Evolutionary conservation across 1,140 invertebrate genomes (phyloP).

Genomic region (Propsilocerus akamusi): DNA sequence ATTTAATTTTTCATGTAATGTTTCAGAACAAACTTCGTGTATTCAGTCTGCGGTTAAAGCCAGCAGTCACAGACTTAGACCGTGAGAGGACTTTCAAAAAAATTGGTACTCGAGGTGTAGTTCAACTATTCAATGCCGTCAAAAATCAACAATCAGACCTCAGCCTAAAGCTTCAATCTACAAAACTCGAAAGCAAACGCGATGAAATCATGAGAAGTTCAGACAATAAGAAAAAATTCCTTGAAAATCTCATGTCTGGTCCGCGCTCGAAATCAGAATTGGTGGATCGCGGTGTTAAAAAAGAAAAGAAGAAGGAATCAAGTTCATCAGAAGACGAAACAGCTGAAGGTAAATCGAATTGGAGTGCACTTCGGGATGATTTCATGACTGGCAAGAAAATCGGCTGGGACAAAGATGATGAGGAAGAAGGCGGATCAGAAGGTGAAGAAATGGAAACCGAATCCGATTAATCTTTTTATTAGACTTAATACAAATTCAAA

Average conservation of each 20-base stretch:
- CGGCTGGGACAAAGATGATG: conserved; percentile 67
- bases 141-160: conserved; percentile 64
- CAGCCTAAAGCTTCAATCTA: conserved; percentile 47
- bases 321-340: conserved; percentile 25
- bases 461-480: background rate
- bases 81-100: conserved; percentile 54
- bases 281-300: conserved; percentile 31
- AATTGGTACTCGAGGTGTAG: conserved; percentile 79
- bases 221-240: conserved; percentile 62
- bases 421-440: background rate
- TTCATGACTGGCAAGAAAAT: conserved; percentile 76
- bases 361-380: conserved; percentile 49
- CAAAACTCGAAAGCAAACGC: conserved; percentile 55
- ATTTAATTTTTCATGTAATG: conserved; percentile 10
- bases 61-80: conserved; percentile 48
- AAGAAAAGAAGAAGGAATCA: conserved; percentile 24
- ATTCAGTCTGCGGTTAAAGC: conserved; percentile 50
- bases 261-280: conserved; percentile 35
- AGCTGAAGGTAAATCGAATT: conserved; percentile 20
- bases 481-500: background rate
- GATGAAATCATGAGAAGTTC: conserved; percentile 58
- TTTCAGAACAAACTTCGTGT: conserved; percentile 39
- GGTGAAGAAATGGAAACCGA: background rate
- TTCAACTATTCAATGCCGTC: conserved; percentile 83
- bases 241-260: conserved; percentile 61